Evolutionary conservation across 2,888 invertebrate species (phyloP), one percentile per base, ranked within the genome.

Genomic region (Lymantria dispar): DNA sequence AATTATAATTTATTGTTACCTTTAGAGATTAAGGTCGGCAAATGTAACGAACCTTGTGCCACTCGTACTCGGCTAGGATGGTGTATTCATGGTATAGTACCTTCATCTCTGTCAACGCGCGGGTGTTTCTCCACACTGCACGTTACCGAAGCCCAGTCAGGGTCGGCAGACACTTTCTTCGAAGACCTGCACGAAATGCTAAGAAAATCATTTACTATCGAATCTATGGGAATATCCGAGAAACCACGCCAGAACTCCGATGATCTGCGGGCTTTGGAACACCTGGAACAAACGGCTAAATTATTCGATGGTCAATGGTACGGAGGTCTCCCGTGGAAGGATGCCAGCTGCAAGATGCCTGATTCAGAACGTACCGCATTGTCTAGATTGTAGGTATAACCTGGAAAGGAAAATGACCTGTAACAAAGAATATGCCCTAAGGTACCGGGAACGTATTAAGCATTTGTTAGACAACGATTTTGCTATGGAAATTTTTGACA

Each of bases 171-270:
- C 9, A 12, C 12, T 38, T 11, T 2, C 1, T 12, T 38, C 1
- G 12, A 38, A n/a, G 38, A 38, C 7, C 12, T 38, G 38, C 38
- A 47, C 10, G 47, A 47, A 41, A 10, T 12, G 10, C 45, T 49
- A 13, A 38, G n/a, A n/a, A 22, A 30, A 9, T 50, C 45, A 9
- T 50, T 50, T 15, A 7, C 45, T 8, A 14, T 45, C 22, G 50
- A 50, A 3, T 29, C 50, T 7, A 50, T 50, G 30, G 50, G 46
- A 0, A 14, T 50, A 10, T 38, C 14, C 5, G 14, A 15, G 3
- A 45, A 46, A 31, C 46, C 46, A 8, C 50, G 50, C 12, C 30
- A 42, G 29, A 50, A 50, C 39, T 3, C n/a, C 0, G 30, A 50
- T n/a, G 38, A 45, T 30, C 2, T 46, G n/a, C 37, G 50, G 8